phyloP scores from a whole-genome alignment of 2,888 invertebrate species.

The Eupithecia inturbata region DNA sequence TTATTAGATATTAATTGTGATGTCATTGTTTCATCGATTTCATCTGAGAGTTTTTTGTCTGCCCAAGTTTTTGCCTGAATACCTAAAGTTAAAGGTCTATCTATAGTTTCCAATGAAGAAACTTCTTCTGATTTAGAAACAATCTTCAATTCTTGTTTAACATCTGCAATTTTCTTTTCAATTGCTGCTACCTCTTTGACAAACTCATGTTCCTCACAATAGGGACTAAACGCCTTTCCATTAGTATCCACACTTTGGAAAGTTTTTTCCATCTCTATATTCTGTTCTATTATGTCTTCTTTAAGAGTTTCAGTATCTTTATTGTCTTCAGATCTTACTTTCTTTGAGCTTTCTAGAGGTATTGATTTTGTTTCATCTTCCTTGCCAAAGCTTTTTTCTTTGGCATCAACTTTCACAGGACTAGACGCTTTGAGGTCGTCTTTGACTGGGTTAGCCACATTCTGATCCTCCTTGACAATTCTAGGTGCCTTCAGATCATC shows the following conservation, averaged over 20 bases:
- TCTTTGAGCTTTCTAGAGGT: constrained; percentile 10
- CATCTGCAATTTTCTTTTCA: constrained; percentile 31
- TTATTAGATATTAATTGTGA: neutral
- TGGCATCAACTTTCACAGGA: constrained; percentile 21
- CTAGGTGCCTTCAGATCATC: constrained; percentile 7
- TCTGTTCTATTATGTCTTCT: neutral
- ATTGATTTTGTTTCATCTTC: constrained; percentile 22
- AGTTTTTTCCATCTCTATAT: neutral
- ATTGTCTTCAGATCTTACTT: constrained; percentile 10
- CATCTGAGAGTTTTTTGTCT: neutral
- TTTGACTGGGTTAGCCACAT: neutral
- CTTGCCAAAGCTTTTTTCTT: constrained; percentile 15
- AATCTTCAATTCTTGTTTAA: constrained; percentile 50
- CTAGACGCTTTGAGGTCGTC: constrained; percentile 20
- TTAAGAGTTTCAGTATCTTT: neutral
- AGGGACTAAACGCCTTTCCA: constrained; percentile 31
- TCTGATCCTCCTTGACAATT: no score
- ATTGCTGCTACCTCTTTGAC: constrained; percentile 32
- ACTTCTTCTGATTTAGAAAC: constrained; percentile 35
- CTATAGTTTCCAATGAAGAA: neutral
- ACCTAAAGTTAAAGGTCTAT: constrained; percentile 17
- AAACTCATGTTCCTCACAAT: constrained; percentile 27
- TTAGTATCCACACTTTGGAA: constrained; percentile 9
- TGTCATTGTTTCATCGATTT: constrained; percentile 9
- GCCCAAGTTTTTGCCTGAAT: constrained; percentile 6